Evolutionary conservation across 2,888 invertebrate genomes (phyloP).

Genomic region (Elmis aenea): DNA sequence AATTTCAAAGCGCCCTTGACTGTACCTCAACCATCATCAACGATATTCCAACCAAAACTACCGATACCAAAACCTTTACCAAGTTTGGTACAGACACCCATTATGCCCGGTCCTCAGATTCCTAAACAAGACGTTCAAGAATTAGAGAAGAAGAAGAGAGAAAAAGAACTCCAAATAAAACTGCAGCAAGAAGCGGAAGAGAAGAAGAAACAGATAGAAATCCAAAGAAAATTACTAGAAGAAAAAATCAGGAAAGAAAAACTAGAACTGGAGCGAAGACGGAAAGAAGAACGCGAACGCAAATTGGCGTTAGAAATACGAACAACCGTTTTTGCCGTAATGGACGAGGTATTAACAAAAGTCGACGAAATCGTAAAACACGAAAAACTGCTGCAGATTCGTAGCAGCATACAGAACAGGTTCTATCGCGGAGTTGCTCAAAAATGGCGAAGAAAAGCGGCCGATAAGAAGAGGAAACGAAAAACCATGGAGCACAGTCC

Average conservation of each 20-base stretch:
- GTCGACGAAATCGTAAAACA: conserved; percentile 39
- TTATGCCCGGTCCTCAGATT: no score
- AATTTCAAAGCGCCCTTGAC: no score
- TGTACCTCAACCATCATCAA: no score
- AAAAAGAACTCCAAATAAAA: conserved; percentile 5
- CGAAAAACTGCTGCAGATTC: conserved; percentile 44
- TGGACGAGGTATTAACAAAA: conserved; percentile 38
- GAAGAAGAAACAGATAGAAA: not conserved
- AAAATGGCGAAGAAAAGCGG: conserved; percentile 47
- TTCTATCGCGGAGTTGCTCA: conserved; percentile 43
- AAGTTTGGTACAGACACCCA: no score
- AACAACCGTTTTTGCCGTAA: conserved; percentile 34
- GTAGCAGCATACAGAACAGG: conserved; percentile 36
- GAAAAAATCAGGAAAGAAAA: no score
- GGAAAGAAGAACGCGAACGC: conserved; percentile 9
- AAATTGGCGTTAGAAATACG: conserved; percentile 26
- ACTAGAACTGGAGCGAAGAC: conserved; percentile 7
- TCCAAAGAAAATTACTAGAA: not conserved
- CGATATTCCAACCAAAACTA: no score
- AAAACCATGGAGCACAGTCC: conserved; percentile 53
- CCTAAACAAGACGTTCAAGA: conserved; percentile 15
- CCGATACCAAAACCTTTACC: no score
- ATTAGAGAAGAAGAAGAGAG: conserved; percentile 3
- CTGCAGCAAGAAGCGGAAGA: conserved; percentile 4
- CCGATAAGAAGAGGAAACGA: conserved; percentile 46